Base-by-base conservation (phyloP, 53 echinoderm and acorn worm genomes). In the Actinopyga echinites region DNA sequence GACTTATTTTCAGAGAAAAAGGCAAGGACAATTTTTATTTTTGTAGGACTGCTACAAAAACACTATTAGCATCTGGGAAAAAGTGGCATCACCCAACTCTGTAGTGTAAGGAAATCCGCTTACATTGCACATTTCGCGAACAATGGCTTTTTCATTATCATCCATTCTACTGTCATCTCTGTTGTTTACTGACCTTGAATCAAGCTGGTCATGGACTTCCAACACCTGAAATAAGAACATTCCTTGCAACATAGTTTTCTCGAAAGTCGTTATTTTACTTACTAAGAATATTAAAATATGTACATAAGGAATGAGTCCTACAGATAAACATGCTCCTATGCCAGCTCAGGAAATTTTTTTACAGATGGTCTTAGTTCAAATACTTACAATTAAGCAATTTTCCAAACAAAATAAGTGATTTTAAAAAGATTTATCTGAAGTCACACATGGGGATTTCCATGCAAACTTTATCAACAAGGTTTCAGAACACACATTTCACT, bases 81-180 rank as follows among this genome's bases (percentile, higher is more conserved):
- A 49, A 69, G 43, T 31, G 63, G 22, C 40, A 42, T 69, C 69
- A 69, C 69, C 69, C 69, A 26, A 69, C 34, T 26, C 43, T 30
- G 54, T 8, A 22, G 17, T 30, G 54, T 8, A 22, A 26, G 37
- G 1, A 52, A 36, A 53, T 13, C 24, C 19, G 85, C 96, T 93
- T 87, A 96, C 96, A 86, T 96, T 96, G 81, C 96, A 96, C 96
- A 96, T 96, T 82, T 96, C 96, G 59, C 96, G 85, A 79, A 96
- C 96, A 67, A 96, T 96, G 83, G 96, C 96, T 79, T 91, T 93
- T 69, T 96, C 91, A 80, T 96, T 93, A 83, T 91, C 93, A 75
- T 93, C 90, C 90, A 96, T 87, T 34, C 84, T 87, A 82, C 83
- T 84, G 49, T 90, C 78, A 57, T 83, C 87, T 54, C 89, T 87